Conservation (phyloP, 2,113 vertebrate genomes). For the Ascaphus truei region DNA sequence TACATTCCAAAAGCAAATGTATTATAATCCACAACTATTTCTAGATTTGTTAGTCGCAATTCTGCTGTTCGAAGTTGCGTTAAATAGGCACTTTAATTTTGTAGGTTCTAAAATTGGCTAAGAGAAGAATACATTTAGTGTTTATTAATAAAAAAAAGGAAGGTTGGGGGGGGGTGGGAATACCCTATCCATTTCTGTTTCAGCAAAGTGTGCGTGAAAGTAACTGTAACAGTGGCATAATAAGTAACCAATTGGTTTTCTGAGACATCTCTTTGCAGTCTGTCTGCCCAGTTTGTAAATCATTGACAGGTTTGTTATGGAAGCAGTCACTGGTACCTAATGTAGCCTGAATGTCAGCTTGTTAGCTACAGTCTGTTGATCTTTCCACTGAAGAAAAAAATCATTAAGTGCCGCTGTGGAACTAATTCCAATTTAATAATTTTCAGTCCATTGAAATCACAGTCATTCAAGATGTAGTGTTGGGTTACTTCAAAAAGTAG, state of each 20-base stretch:
- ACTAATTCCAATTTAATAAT: slow-evolving; percentile 43
- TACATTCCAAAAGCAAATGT: too few relatives aligned
- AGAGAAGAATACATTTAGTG: too few relatives aligned
- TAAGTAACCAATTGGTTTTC: slow-evolving; percentile 59
- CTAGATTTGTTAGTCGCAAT: too few relatives aligned
- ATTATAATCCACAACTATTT: too few relatives aligned
- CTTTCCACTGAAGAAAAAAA: slow-evolving; percentile 47
- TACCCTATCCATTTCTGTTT: background rate
- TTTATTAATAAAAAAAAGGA: too few relatives aligned
- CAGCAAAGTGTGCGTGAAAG: slow-evolving; percentile 23
- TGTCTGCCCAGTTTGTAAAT: slow-evolving; percentile 54
- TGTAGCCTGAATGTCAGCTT: slow-evolving; percentile 52
- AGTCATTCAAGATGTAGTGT: too few relatives aligned
- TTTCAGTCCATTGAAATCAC: slow-evolving; percentile 34
- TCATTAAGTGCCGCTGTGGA: slow-evolving; percentile 36
- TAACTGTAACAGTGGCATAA: slow-evolving; percentile 45
- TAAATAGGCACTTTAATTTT: too few relatives aligned
- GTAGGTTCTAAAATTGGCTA: too few relatives aligned
- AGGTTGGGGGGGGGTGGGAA: too few relatives aligned
- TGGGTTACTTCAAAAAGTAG: too few relatives aligned
- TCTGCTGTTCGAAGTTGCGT: too few relatives aligned
- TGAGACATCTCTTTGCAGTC: slow-evolving; percentile 34
- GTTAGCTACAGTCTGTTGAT: slow-evolving; percentile 52
- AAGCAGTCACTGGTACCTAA: slow-evolving; percentile 49
- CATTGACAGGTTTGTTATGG: slow-evolving; percentile 60